These are phyloP conservation scores for Brachycybe producta DNA, from an alignment of 2,888 invertebrate genomes.

Conservation along the genomic window DNA sequence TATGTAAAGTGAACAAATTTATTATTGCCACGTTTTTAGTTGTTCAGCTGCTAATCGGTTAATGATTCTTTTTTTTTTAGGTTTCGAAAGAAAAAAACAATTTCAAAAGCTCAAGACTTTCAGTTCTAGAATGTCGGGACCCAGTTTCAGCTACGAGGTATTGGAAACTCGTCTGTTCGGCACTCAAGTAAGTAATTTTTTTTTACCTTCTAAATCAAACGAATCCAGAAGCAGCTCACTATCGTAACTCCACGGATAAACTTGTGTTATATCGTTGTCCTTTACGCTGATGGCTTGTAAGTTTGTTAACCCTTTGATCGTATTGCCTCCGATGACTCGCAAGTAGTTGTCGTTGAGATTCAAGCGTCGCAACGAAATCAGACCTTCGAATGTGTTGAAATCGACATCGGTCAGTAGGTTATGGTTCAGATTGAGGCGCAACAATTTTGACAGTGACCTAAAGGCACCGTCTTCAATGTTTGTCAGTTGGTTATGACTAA, in stretches of 20 bases:
- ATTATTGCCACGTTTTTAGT: no score
- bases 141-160: no score
- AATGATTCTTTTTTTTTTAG: no score
- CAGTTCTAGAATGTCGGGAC: no score
- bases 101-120: no score
- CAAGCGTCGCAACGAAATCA: slow-evolving; percentile 56
- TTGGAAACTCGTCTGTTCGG: no score
- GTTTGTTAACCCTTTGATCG: background rate
- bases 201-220: slow-evolving; percentile 4
- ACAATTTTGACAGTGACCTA: slow-evolving; percentile 44
- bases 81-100: background rate
- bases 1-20: no score
- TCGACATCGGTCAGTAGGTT: slow-evolving; percentile 64
- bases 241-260: background rate
- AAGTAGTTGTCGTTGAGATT: slow-evolving; percentile 26
- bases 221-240: background rate
- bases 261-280: slow-evolving; percentile 4
- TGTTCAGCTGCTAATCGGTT: no score
- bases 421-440: slow-evolving; percentile 43
- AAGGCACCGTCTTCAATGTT: slow-evolving; percentile 73
- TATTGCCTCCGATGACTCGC: background rate
- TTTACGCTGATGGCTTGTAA: background rate
- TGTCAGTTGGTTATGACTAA: slow-evolving; percentile 66
- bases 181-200: no score
- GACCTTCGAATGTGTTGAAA: slow-evolving; percentile 58